Evolutionary conservation across 2,113 vertebrate species (phyloP).

Genomic region (Chrysochloris asiatica): DNA sequence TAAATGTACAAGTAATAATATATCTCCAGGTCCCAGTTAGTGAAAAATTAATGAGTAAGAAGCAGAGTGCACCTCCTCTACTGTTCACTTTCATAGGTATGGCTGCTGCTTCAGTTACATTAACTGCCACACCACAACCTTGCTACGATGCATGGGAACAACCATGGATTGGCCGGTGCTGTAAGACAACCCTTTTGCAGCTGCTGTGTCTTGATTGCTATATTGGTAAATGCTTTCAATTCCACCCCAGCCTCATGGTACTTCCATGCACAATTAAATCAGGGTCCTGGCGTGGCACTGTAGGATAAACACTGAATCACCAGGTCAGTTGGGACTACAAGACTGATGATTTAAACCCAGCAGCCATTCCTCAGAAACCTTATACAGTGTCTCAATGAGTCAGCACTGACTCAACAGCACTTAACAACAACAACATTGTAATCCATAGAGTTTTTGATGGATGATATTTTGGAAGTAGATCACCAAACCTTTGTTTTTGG

Average conservation of each 20-base stretch:
- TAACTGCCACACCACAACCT: rapidly evolving
- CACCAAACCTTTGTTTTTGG: not conserved
- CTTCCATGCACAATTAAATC: not conserved
- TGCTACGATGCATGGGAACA: not conserved
- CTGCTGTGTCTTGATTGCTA: not conserved
- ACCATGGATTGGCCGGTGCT: not conserved
- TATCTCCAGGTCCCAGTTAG: not conserved
- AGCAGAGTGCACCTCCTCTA: not conserved
- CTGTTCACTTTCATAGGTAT: not conserved
- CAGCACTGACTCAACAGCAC: too few relatives aligned
- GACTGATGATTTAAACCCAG: too few relatives aligned
- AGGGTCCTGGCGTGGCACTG: too few relatives aligned
- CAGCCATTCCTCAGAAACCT: too few relatives aligned
- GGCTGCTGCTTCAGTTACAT: not conserved
- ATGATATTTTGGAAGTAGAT: not conserved
- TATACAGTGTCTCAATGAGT: too few relatives aligned
- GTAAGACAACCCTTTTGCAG: not conserved
- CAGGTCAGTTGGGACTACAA: too few relatives aligned
- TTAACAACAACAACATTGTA: not conserved
- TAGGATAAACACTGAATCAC: too few relatives aligned
- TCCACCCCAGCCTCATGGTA: not conserved
- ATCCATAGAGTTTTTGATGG: not conserved
- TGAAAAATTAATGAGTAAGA: not conserved
- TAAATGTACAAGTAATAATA: not conserved
- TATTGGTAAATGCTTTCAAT: not conserved